phyloP scores from a whole-genome alignment of 2,797 vertebrate species.

The Mallotus villosus region DNA sequence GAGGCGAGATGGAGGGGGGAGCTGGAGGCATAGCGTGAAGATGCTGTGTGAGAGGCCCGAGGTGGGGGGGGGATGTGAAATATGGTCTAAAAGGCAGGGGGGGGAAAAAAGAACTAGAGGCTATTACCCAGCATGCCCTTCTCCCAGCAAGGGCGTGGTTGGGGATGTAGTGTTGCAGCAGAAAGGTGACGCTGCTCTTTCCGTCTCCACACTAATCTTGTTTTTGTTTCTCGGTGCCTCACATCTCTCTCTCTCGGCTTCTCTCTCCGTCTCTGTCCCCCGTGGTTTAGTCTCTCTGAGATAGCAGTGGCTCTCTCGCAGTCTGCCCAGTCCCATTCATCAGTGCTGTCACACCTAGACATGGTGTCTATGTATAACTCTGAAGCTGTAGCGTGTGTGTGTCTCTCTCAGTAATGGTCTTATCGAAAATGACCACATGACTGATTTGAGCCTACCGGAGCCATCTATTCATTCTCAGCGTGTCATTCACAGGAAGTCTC shows the following conservation, averaged over 20 bases:
- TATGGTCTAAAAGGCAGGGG: neutral
- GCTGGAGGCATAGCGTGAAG: neutral
- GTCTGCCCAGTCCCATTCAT: conserved; percentile 4
- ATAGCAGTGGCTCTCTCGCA: neutral
- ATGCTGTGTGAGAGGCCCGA: neutral
- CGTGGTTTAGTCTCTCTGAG: neutral
- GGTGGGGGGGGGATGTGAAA: neutral
- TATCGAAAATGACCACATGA: neutral
- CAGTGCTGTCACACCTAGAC: neutral
- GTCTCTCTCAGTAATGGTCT: neutral
- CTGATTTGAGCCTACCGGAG: neutral
- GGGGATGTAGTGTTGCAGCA: neutral
- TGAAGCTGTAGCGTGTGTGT: neutral
- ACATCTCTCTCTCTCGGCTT: neutral
- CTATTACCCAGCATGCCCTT: neutral
- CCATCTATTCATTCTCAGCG: neutral
- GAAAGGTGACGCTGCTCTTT: neutral
- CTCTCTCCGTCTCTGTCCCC: neutral
- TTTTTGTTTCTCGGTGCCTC: neutral
- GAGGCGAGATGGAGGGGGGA: neutral
- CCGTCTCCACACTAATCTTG: neutral
- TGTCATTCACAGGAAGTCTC: neutral
- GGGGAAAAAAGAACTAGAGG: neutral
- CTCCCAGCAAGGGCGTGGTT: neutral
- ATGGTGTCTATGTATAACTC: neutral